These are phyloP conservation scores for Dichetophora obliterata DNA, from an alignment of 2,888 invertebrate species.

Conservation along the genomic window DNA sequence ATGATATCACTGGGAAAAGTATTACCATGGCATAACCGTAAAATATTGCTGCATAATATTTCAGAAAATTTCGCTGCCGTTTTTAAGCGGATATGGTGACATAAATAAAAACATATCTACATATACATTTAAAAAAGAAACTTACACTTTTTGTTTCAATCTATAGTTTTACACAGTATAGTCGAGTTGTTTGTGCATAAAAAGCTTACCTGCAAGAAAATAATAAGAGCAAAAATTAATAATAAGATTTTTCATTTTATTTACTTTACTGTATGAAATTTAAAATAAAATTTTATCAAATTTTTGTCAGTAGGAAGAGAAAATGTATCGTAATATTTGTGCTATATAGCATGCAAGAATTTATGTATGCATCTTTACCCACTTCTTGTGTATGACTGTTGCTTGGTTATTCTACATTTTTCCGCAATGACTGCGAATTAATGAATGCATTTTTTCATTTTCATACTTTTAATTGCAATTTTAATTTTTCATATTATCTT, in stretches of 20 bases:
- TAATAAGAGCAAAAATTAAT: neutral
- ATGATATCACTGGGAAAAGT: neutral
- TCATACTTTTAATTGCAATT: neutral
- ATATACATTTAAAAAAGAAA: neutral
- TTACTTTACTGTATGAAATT: neutral
- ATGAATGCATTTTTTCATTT: slow-evolving; percentile 2
- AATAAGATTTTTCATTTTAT: neutral
- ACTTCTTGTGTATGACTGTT: too few relatives aligned
- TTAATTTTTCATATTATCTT: neutral
- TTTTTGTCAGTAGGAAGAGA: neutral
- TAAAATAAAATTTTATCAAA: neutral
- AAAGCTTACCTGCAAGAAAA: slow-evolving; percentile 8
- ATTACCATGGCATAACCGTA: neutral
- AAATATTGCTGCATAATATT: neutral
- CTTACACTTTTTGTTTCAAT: neutral
- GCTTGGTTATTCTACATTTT: neutral
- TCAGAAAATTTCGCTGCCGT: neutral
- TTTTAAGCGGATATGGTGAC: neutral
- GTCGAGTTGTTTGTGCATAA: too few relatives aligned
- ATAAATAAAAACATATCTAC: neutral
- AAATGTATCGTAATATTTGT: neutral
- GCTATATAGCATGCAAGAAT: too few relatives aligned
- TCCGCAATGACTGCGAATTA: neutral
- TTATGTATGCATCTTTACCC: too few relatives aligned
- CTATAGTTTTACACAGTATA: too few relatives aligned